phyloP scores from a whole-genome alignment of 2,797 vertebrate species.

The Microctenopoma steveboyesi region DNA sequence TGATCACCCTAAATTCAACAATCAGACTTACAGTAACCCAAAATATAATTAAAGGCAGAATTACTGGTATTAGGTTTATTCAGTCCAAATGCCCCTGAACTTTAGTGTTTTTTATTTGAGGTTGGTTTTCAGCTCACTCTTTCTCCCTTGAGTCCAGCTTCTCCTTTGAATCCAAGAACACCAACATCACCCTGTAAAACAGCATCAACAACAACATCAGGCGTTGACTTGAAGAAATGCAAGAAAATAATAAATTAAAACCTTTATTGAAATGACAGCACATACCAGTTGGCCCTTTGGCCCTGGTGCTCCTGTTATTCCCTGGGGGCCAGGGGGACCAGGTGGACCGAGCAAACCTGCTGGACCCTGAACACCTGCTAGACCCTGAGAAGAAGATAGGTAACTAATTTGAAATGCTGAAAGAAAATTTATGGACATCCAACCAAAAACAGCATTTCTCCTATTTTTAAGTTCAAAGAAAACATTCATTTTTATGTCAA shows the following conservation, averaged over 20 bases:
- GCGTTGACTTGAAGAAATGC: background rate
- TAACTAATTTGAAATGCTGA: too few species aligned
- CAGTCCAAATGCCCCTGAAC: too few species aligned
- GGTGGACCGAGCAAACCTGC: conserved; percentile 86
- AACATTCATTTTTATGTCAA: too few species aligned
- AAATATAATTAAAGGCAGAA: background rate
- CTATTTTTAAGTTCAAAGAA: too few species aligned
- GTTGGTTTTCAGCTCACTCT: conserved; percentile 80
- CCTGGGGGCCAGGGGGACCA: conserved; percentile 92
- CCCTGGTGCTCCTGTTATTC: conserved; percentile 89
- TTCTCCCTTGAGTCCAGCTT: conserved; percentile 92
- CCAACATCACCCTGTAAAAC: conserved; percentile 90
- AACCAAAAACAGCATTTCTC: too few species aligned
- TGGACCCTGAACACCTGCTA: conserved; percentile 87
- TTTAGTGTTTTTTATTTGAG: background rate
- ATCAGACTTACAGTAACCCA: background rate
- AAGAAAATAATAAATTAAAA: background rate
- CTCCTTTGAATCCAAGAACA: conserved; percentile 90
- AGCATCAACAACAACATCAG: conserved; percentile 1
- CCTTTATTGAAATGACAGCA: background rate
- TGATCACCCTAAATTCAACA: conserved; percentile 83
- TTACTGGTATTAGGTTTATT: too few species aligned
- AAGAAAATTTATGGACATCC: too few species aligned
- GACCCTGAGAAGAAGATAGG: conserved; percentile 80
- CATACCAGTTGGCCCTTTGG: conserved; percentile 93